Conservation (phyloP, 2,888 invertebrate genomes). For the Halocaridina rubra region DNA sequence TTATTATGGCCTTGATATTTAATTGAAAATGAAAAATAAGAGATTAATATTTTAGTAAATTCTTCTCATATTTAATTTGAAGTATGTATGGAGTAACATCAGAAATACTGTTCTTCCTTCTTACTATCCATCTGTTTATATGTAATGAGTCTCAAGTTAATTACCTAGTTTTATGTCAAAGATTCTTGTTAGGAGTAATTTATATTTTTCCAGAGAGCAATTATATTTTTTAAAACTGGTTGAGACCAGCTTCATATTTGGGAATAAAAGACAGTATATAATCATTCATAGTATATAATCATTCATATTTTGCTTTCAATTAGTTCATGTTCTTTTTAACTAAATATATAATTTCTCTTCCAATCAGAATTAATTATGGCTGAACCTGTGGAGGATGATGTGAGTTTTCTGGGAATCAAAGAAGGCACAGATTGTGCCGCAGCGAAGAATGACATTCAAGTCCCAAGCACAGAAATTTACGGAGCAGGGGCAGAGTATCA, state of each 20-base stretch:
- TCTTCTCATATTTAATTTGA: no score
- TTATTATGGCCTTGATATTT: no score
- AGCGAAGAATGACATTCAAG: not conserved
- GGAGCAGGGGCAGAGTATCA: not conserved
- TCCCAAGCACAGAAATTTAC: not conserved
- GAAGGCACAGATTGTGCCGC: conserved; percentile 19
- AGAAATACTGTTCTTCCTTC: no score
- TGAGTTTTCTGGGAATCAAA: conserved; percentile 26
- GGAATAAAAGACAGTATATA: not conserved
- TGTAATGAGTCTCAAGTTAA: no score
- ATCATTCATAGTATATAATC: no score
- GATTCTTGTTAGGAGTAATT: no score
- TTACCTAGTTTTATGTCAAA: no score
- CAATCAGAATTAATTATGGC: conserved; percentile 39
- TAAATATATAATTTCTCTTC: not conserved
- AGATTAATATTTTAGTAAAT: no score
- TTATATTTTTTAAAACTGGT: not conserved
- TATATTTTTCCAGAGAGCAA: not conserved
- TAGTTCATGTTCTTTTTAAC: no score
- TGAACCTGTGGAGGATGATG: conserved; percentile 50
- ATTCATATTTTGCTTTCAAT: not conserved
- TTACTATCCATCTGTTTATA: no score
- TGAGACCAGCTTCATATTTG: not conserved
- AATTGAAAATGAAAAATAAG: no score
- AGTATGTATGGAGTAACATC: no score